Evolutionary conservation across 2,888 invertebrate genomes (phyloP).

Genomic region (Ennomos erosarius): DNA sequence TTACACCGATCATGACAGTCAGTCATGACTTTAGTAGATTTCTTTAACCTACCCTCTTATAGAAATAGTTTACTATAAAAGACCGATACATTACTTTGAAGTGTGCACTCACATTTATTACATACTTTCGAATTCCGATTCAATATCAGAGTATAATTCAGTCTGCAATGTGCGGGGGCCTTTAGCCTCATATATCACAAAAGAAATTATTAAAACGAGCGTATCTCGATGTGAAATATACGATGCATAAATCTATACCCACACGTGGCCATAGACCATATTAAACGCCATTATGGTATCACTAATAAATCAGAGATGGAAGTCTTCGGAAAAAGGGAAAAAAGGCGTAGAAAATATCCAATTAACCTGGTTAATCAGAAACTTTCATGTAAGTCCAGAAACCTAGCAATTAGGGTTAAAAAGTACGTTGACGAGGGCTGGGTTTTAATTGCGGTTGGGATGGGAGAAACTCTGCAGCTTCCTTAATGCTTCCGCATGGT

Average conservation of each 20-base stretch:
- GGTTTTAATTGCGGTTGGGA: conserved; percentile 14
- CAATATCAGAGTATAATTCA: conserved; percentile 9
- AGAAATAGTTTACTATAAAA: too few relatives aligned
- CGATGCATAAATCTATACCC: conserved; percentile 55
- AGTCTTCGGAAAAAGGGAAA: conserved; percentile 35
- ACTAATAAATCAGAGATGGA: conserved; percentile 40
- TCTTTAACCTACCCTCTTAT: too few relatives aligned
- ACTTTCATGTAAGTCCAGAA: conserved; percentile 46
- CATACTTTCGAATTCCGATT: background rate
- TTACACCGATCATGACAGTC: too few relatives aligned
- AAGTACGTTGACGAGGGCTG: conserved; percentile 35
- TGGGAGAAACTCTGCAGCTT: conserved; percentile 34
- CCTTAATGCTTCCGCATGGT: conserved; percentile 36
- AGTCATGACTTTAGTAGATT: too few relatives aligned
- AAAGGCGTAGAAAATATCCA: conserved; percentile 46
- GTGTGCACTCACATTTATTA: too few relatives aligned
- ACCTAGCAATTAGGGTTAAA: conserved; percentile 46
- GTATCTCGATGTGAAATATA: conserved; percentile 44
- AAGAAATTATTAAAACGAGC: conserved; percentile 33
- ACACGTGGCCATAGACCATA: conserved; percentile 33
- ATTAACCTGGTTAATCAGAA: conserved; percentile 50
- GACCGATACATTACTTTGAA: too few relatives aligned
- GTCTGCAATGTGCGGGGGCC: conserved; percentile 10
- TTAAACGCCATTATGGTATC: conserved; percentile 39
- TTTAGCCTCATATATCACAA: conserved; percentile 35